phyloP scores from a whole-genome alignment of 2,888 invertebrate species.

The Caenorhabditis sp. region DNA sequence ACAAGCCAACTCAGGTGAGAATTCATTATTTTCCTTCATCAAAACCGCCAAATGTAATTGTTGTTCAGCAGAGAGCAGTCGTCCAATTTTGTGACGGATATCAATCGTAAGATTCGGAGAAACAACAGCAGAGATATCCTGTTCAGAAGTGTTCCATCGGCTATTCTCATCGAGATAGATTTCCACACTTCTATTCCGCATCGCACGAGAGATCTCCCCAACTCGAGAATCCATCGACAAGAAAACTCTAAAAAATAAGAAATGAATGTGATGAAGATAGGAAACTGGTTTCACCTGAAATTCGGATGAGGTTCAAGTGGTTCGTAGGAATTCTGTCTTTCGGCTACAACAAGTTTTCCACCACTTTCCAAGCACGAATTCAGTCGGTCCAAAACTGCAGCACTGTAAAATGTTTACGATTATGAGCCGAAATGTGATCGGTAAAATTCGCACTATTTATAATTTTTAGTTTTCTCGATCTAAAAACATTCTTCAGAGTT shows the following conservation, averaged over 20 bases:
- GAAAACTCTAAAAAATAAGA: slow-evolving; percentile 78
- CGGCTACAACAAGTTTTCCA: slow-evolving; percentile 87
- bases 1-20: slow-evolving; percentile 31
- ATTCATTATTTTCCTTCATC: slow-evolving; percentile 25
- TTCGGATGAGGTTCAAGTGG: slow-evolving; percentile 84
- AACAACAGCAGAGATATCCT: slow-evolving; percentile 27
- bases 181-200: slow-evolving; percentile 97
- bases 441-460: too few relatives aligned
- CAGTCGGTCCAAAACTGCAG: slow-evolving; percentile 93
- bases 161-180: slow-evolving; percentile 76
- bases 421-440: slow-evolving; percentile 12
- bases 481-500: too few relatives aligned
- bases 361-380: slow-evolving; percentile 93
- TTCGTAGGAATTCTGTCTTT: slow-evolving; percentile 82
- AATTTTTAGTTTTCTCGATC: too few relatives aligned
- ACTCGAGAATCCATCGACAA: slow-evolving; percentile 92
- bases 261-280: background rate
- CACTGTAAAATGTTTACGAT: slow-evolving; percentile 73
- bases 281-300: slow-evolving; percentile 77
- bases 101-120: slow-evolving; percentile 9
- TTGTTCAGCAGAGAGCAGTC: slow-evolving; percentile 17
- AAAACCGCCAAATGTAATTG: slow-evolving; percentile 42
- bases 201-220: slow-evolving; percentile 95
- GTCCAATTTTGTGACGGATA: slow-evolving; percentile 8
- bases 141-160: slow-evolving; percentile 31